phyloP scores from a whole-genome alignment of 2,113 vertebrate genomes.

The Phalacrocorax carbo region DNA sequence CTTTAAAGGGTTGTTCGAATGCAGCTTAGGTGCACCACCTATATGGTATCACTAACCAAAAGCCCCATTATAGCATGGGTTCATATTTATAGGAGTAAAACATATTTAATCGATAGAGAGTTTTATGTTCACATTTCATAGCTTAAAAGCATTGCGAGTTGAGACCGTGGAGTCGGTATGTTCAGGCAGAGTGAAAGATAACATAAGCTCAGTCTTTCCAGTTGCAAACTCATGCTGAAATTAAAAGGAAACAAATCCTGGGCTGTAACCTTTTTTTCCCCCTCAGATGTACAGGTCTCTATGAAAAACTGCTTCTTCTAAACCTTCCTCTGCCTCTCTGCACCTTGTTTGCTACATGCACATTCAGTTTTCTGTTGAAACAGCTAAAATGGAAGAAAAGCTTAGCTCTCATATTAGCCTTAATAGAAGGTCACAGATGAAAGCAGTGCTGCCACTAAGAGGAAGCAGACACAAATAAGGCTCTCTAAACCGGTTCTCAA shows the following conservation, averaged over 20 bases:
- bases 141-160: not conserved
- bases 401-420: conserved; percentile 28
- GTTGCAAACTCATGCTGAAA: conserved; percentile 3
- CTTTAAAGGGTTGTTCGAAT: not conserved
- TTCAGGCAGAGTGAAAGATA: not conserved
- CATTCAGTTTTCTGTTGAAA: conserved; percentile 36
- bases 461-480: conserved; percentile 41
- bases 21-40: not conserved
- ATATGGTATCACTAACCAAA: not conserved
- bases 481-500: conserved; percentile 9
- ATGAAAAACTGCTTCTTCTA: not conserved
- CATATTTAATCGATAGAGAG: not conserved
- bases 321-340: not conserved
- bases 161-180: not conserved
- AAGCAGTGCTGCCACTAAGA: conserved; percentile 44
- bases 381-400: conserved; percentile 52
- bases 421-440: conserved; percentile 48
- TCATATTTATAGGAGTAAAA: not conserved
- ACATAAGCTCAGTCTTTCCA: not conserved
- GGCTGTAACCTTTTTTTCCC: not conserved
- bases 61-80: not conserved
- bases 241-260: not conserved
- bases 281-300: not conserved
- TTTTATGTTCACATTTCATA: not conserved
- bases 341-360: not conserved